Conservation (phyloP, 2,888 invertebrate species). For the Cremastobaeus sp. region DNA sequence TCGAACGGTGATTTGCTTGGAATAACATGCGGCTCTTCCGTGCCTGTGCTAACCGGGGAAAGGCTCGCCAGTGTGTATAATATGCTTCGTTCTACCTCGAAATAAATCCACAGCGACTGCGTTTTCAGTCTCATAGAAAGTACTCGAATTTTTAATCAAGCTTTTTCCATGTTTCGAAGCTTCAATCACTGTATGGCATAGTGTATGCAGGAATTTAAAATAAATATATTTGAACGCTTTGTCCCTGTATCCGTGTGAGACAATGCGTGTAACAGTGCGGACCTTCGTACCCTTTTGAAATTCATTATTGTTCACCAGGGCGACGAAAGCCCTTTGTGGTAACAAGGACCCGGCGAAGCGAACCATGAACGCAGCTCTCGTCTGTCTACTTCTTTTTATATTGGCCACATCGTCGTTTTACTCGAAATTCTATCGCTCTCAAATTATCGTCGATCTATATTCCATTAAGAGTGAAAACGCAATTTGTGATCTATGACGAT, state of each 20-base stretch:
- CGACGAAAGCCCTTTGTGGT: constrained; percentile 65
- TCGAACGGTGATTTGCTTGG: constrained; percentile 70
- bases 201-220: too few relatives aligned
- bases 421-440: constrained; percentile 54
- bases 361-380: constrained; percentile 70
- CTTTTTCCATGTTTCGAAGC: too few relatives aligned
- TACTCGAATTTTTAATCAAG: too few relatives aligned
- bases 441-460: constrained; percentile 52
- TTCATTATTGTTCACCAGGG: constrained; percentile 59
- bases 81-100: too few relatives aligned
- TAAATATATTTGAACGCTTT: constrained; percentile 32
- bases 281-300: constrained; percentile 59
- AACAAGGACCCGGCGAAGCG: constrained; percentile 66
- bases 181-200: too few relatives aligned
- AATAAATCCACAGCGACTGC: too few relatives aligned
- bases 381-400: constrained; percentile 71
- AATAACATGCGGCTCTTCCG: constrained; percentile 69
- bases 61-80: too few relatives aligned
- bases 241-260: too few relatives aligned
- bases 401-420: constrained; percentile 67
- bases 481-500: too few relatives aligned
- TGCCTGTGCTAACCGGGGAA: too few relatives aligned
- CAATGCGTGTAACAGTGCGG: constrained; percentile 55
- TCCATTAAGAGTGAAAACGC: constrained; percentile 25
- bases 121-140: too few relatives aligned